Conservation (phyloP, 1,140 invertebrate species). For the Drosophila pseudoobscura region DNA sequence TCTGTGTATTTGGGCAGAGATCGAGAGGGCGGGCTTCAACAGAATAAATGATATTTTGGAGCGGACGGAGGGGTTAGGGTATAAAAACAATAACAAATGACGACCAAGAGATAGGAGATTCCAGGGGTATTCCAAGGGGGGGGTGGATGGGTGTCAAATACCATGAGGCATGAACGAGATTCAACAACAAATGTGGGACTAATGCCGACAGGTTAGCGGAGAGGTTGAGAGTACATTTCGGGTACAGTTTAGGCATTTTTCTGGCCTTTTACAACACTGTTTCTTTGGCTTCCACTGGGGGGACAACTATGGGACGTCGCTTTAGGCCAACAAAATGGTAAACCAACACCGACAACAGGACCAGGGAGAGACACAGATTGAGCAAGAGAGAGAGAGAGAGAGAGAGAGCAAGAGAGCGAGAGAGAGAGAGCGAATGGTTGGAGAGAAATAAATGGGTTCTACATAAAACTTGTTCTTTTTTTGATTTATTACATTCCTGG, state of each 20-base stretch:
- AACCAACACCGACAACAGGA: slow-evolving; percentile 69
- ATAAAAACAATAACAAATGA: slow-evolving; percentile 30
- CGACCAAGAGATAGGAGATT: slow-evolving; percentile 25
- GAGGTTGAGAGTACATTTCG: background rate
- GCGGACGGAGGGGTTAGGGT: no score
- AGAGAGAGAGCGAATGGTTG: slow-evolving; percentile 12
- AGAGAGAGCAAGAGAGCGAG: slow-evolving; percentile 18
- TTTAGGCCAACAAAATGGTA: slow-evolving; percentile 32
- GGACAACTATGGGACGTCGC: slow-evolving; percentile 29
- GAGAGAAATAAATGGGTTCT: slow-evolving; percentile 8
- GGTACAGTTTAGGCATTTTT: no score
- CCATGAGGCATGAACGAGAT: slow-evolving; percentile 24
- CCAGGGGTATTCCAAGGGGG: slow-evolving; percentile 3
- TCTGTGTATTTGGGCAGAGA: background rate
- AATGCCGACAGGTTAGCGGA: slow-evolving; percentile 13
- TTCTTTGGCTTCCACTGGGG: no score
- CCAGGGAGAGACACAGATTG: slow-evolving; percentile 24
- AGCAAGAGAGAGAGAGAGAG: slow-evolving; percentile 11
- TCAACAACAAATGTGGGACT: slow-evolving; percentile 17
- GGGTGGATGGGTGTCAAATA: slow-evolving; percentile 9
- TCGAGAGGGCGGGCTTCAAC: slow-evolving; percentile 14
- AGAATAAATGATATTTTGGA: slow-evolving; percentile 36
- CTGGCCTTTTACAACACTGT: background rate
- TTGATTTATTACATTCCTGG: slow-evolving; percentile 69
- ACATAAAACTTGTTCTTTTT: slow-evolving; percentile 64